Evolutionary conservation across 2,888 invertebrate species (phyloP), one percentile per base, ranked within the genome.

Genomic region (Yponomeuta malinellus): DNA sequence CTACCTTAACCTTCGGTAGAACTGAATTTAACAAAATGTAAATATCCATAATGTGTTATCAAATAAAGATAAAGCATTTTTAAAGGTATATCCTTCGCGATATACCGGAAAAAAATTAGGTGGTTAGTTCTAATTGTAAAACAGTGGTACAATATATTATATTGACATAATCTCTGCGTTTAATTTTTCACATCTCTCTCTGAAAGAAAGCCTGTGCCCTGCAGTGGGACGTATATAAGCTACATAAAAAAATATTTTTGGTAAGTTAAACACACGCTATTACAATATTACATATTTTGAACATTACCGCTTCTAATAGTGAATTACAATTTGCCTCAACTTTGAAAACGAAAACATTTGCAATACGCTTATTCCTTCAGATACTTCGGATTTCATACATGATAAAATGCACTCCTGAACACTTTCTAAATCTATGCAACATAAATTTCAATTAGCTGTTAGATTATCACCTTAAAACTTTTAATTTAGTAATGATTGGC

Each of bases 121-220:
- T 9, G 15, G 12, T 48, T 52, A 68, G 33, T 68, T 48, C 1
- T 67, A 15, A 68, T 52, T 68, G 52, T 68, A 33, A 69, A 69
- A 3, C 68, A 69, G 76, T 76, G 75, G 76, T 79, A 77, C 75
- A 76, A 76, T 78, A 78, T 76, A 77, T 75, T 77, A 76, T 78
- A 76, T 78, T 76, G 74, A 74, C 75, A 72, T 73, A 73, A 29
- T 31, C 63, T 48, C 15, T 29, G 31, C 71, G 68, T 74, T 71
- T 73, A 72, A 72, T 66, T 72, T 72, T 71, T 69, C 10, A 23
- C 68, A 68, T 23, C 23, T 23, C 23, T 23, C 23, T 23, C 23
- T 23, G 23, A 23, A 23, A 23, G 23, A 23, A 23, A 23, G 23
- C 23, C 23, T 23, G 23, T 23, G 23, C 23, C 23, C 23, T 23